phyloP scores from a whole-genome alignment of 2,797 vertebrate species.

The Emys orbicularis region DNA sequence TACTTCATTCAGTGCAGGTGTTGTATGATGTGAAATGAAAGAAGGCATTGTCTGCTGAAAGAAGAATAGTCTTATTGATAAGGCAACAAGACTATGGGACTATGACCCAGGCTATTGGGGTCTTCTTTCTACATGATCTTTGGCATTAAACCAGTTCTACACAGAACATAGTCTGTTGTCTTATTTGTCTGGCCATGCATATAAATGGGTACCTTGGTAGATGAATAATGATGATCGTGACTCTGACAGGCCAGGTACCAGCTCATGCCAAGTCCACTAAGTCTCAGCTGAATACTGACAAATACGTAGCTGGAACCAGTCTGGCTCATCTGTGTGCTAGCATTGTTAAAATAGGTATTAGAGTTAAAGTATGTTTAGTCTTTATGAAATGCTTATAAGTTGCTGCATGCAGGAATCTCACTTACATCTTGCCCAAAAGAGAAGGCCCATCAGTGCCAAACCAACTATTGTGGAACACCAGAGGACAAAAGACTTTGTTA shows the following conservation, averaged over 20 bases:
- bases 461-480: background rate
- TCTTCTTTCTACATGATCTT: background rate
- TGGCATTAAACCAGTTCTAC: background rate
- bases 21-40: background rate
- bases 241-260: too few species aligned
- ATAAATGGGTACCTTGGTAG: fast-evolving
- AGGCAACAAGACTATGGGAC: background rate
- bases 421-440: background rate
- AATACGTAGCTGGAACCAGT: too few species aligned
- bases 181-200: background rate
- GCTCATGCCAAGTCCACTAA: too few species aligned
- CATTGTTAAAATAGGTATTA: too few species aligned
- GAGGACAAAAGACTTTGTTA: too few species aligned
- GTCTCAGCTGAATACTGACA: too few species aligned
- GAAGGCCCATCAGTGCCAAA: background rate
- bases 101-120: fast-evolving
- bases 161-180: background rate
- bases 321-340: too few species aligned
- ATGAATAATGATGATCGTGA: background rate
- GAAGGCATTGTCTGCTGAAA: background rate
- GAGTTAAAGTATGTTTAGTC: background rate
- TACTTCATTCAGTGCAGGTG: background rate
- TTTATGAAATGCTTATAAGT: background rate
- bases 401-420: background rate
- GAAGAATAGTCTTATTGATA: background rate